phyloP scores from a whole-genome alignment of 2,888 invertebrate genomes.

The Acanthosoma haemorrhoidale region DNA sequence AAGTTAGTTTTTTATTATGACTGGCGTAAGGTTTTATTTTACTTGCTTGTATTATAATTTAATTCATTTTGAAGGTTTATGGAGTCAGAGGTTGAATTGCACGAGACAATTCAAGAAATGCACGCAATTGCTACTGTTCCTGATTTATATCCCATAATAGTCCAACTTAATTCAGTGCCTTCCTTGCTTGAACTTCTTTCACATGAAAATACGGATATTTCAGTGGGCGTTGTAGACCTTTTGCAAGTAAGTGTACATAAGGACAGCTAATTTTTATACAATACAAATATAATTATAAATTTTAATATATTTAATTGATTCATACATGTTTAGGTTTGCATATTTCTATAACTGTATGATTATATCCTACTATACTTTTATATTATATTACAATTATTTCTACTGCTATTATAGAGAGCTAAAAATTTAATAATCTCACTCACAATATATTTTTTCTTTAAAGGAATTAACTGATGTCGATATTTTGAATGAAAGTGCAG shows the following conservation, averaged over 20 bases:
- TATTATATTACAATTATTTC: too few relatives aligned
- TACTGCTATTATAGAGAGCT: background rate
- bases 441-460: background rate
- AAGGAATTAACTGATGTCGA: conserved; percentile 94
- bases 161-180: conserved; percentile 81
- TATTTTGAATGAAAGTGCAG: conserved; percentile 87
- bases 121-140: conserved; percentile 93
- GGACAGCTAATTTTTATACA: too few relatives aligned
- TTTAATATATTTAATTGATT: too few relatives aligned
- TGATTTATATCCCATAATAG: conserved; percentile 85
- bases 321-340: too few relatives aligned
- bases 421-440: background rate
- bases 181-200: conserved; percentile 86
- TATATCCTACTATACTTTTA: too few relatives aligned
- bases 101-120: conserved; percentile 81
- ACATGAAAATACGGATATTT: conserved; percentile 94
- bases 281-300: too few relatives aligned
- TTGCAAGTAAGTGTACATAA: conserved; percentile 56
- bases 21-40: background rate
- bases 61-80: conserved; percentile 63
- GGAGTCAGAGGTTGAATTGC: conserved; percentile 90
- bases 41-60: background rate
- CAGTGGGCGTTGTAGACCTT: conserved; percentile 68
- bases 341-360: too few relatives aligned
- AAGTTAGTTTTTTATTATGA: conserved; percentile 52